Base-by-base conservation (phyloP, 2,888 invertebrate species). In the Agriopis marginaria region DNA sequence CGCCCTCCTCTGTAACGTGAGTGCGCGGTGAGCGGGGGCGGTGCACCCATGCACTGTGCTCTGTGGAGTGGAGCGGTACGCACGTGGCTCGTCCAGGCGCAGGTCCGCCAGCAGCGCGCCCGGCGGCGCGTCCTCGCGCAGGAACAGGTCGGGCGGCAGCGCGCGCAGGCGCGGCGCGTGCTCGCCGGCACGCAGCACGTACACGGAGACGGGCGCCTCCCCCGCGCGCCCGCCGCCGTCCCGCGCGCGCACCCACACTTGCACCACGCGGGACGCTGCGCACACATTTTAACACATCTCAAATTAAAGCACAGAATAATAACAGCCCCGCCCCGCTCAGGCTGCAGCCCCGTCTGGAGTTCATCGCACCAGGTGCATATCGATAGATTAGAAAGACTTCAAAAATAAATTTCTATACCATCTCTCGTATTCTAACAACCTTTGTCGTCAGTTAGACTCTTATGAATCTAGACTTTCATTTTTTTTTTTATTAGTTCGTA, bases 181-280 rank as follows among this genome's bases (percentile, higher is more conserved):
- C 81, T 97, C 96, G 70, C 95, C 95, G 2, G 96, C 90, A 60
- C 96, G 95, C 95, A 97, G 97, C 76, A 99, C 96, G 84, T 96
- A 95, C 78, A 99, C 96, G 70, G 96, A 96, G 42, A 99, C 96
- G 7, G 98, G 97, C 65, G 98, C 97, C 85, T 98, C 97, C 50
- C 96, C 95, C 87, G 97, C 97, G 75, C 97, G 96, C 54, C 97
- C 96, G 68, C 98, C 98, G 81, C 95, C 95, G 93, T 99, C 99
- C 63, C 96, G 96, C 14, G 98, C 99, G 71, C 98, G 96, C 63
- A 99, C 97, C 92, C 98, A 98, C 87, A 99, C 97, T 91, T 98
- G 98, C 87, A 98, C 96, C 64, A 96, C 95, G 88, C 97, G 96
- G 70, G 97, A 97, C 86, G 96, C 97, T 97, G 85, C 70, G 32